Conservation (phyloP, 2,888 invertebrate species). For the Andrena fulva region DNA sequence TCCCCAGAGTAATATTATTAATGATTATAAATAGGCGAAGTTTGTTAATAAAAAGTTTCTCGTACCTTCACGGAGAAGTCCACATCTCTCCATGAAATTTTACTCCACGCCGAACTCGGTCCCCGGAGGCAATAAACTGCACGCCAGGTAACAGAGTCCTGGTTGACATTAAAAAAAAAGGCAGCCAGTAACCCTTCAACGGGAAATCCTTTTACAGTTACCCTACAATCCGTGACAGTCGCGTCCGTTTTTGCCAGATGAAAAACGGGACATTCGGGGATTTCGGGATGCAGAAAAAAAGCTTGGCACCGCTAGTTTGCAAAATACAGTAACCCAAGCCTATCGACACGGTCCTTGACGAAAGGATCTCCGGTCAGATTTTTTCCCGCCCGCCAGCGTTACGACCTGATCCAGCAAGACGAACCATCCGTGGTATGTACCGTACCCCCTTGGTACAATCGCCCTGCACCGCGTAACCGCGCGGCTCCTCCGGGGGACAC, state of each 20-base stretch:
- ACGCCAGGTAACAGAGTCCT: constrained; percentile 35
- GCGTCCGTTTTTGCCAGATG: constrained; percentile 45
- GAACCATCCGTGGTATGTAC: background rate
- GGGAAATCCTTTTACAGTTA: constrained; percentile 69
- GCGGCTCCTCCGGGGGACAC: background rate
- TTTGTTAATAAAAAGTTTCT: background rate
- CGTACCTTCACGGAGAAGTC: background rate
- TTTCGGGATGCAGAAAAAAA: constrained; percentile 42
- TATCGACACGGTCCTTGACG: constrained; percentile 64
- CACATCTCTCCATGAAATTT: background rate
- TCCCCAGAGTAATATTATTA: too few relatives aligned
- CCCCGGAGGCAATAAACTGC: constrained; percentile 13
- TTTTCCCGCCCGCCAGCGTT: constrained; percentile 4
- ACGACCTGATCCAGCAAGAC: constrained; percentile 18
- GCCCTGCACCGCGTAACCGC: background rate
- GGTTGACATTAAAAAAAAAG: constrained; percentile 31
- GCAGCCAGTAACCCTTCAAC: constrained; percentile 55
- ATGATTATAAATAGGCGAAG: too few relatives aligned
- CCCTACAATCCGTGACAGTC: constrained; percentile 66
- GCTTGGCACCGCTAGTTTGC: constrained; percentile 73
- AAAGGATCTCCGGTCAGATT: constrained; percentile 22
- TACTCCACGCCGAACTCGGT: background rate
- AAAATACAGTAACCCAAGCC: constrained; percentile 69
- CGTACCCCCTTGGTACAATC: background rate
- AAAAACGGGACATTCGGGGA: constrained; percentile 74